Percentiles rank a stretch among this genome's conserved stretches.
Conservation (phyloP, 2,888 invertebrate genomes). For the Cantharis nigra region DNA sequence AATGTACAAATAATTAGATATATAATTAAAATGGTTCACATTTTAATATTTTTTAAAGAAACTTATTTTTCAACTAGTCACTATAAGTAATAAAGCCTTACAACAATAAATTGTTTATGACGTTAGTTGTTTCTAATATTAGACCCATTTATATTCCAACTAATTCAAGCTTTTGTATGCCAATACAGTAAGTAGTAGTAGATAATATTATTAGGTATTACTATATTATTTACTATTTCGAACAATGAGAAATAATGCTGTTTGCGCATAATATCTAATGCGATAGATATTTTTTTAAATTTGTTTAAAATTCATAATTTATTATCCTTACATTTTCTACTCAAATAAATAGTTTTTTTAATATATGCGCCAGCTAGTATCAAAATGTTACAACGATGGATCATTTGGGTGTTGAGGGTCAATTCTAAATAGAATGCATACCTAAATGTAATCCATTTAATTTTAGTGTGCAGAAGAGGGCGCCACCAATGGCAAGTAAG, state of each 20-base stretch:
- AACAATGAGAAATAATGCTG: neutral
- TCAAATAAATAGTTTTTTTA: neutral
- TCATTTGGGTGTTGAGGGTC: no score
- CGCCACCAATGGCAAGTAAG: no score
- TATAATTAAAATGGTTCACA: neutral
- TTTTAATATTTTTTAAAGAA: neutral
- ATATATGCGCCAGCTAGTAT: neutral
- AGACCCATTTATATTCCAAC: neutral
- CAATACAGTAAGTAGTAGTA: neutral
- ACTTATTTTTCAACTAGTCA: neutral
- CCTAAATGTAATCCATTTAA: no score
- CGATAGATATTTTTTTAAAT: neutral
- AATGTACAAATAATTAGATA: neutral
- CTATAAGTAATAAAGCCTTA: neutral
- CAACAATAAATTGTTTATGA: neutral
- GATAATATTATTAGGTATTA: neutral
- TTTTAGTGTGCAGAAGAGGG: no score
- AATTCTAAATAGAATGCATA: no score
- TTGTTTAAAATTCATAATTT: neutral
- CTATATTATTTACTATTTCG: neutral
- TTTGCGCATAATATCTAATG: neutral
- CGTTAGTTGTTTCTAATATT: neutral
- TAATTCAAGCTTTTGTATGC: neutral
- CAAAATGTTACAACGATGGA: no score
- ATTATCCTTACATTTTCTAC: neutral